Evolutionary conservation across 2,797 vertebrate genomes (phyloP), one percentile per base, ranked within the genome.

Genomic region (Karalla daura): DNA sequence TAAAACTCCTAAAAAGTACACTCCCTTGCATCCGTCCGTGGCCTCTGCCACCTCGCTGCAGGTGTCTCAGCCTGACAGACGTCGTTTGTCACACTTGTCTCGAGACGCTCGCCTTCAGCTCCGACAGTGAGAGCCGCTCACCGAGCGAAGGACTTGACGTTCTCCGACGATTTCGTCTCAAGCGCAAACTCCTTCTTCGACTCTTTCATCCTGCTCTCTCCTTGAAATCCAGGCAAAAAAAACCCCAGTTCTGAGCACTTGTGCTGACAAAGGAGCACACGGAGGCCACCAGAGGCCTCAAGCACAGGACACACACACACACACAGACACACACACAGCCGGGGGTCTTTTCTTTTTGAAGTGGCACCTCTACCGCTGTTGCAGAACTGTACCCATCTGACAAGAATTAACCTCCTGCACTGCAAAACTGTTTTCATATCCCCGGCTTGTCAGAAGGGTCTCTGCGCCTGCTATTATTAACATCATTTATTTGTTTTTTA

Each of bases 391-490:
- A 36, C 69, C 52, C 46, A 7, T 66, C 52, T 75, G 63, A 83
- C 65, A 70, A 40, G 54, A 37, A 69, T 78, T 61, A 76, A 77
- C 80, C 50, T 64, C 40, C 62, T 61, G 58, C 41, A 64, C 61
- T 47, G 27, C 40, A 45, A 32, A 23, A 40, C 10, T 15, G 50
- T 46, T 75, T 74, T 68, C n/a, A n/a, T n/a, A 59, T 66, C 65
- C 47, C 35, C 43, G 40, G 55, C 24, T 37, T 59, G 61, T 70
- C 50, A 30, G 52, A 40, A 3, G 1, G 25, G 37, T 78, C 75
- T 55, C 52, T 69, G 41, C 46, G 9, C 28, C 46, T 51, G 18
- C 63, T 63, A 73, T 82, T 70, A 83, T 76, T 2, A 73, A 70
- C 50, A 63, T 5, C 23, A 20, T 5, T 17, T 52, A 44, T 18